phyloP scores from a whole-genome alignment of 1,140 invertebrate species.

The Octopus bimaculoides region DNA sequence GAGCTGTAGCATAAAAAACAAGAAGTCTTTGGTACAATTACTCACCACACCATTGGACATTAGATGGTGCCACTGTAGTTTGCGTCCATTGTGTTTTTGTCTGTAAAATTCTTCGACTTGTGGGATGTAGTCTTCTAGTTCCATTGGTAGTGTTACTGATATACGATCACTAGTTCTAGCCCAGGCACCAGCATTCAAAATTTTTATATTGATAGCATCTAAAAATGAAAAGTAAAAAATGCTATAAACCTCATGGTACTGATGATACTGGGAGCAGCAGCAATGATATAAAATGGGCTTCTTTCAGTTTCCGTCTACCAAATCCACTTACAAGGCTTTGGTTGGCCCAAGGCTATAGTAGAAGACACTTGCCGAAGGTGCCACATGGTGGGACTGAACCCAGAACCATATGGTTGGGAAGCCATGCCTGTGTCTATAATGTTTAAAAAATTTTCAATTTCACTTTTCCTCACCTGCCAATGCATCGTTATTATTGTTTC shows the following conservation, averaged over 20 bases:
- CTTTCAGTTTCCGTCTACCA: no score
- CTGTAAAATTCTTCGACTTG: constrained; percentile 75
- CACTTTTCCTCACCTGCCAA: constrained; percentile 54
- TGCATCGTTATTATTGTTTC: constrained; percentile 61
- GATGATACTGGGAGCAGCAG: no score
- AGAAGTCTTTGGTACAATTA: constrained; percentile 4
- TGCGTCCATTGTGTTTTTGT: constrained; percentile 91
- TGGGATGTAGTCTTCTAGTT: constrained; percentile 97
- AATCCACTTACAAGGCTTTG: no score
- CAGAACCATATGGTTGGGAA: no score
- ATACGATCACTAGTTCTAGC: constrained; percentile 84
- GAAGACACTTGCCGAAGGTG: no score
- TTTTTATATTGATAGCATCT: constrained; percentile 70
- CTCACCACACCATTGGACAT: constrained; percentile 88
- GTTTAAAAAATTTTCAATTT: no score
- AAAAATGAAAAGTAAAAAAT: constrained; percentile 23
- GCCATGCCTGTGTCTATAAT: no score
- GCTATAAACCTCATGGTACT: no score
- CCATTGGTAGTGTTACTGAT: constrained; percentile 91
- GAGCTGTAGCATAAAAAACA: not conserved
- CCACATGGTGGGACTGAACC: no score
- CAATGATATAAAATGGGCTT: no score
- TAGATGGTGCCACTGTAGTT: constrained; percentile 99
- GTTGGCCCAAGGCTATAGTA: no score
- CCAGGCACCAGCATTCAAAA: constrained; percentile 98